phyloP scores from a whole-genome alignment of 2,797 vertebrate species.

The Spea hammondii region DNA sequence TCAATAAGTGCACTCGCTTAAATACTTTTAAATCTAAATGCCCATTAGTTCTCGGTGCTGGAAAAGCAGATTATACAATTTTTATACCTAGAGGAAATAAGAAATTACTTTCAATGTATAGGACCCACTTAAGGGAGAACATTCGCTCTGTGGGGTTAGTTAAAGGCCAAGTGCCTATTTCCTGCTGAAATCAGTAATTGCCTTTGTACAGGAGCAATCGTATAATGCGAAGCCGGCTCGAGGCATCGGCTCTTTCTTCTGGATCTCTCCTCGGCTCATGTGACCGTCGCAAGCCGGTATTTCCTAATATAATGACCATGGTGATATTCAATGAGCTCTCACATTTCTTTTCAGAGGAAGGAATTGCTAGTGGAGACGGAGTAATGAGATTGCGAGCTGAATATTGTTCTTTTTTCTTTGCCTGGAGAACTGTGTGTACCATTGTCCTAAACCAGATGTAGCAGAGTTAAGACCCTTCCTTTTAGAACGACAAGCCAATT shows the following conservation, averaged over 20 bases:
- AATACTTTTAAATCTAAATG: no score
- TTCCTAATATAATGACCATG: constrained; percentile 8
- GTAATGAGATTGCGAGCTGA: constrained; percentile 8
- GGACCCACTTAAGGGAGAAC: constrained; percentile 1
- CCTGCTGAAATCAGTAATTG: constrained; percentile 36
- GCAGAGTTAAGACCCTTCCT: no score
- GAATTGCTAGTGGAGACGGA: neutral
- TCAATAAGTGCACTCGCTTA: no score
- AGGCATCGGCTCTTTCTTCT: neutral
- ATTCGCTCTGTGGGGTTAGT: constrained; percentile 31
- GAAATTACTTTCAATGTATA: constrained; percentile 25
- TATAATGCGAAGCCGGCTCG: neutral
- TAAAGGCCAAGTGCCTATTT: constrained; percentile 29
- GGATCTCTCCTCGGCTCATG: no score
- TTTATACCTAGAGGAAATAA: neutral
- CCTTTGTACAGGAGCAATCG: neutral
- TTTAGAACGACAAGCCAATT: no score
- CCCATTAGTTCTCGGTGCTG: no score
- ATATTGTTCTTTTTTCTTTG: neutral
- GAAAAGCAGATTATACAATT: no score
- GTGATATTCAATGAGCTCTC: neutral
- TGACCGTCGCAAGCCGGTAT: neutral
- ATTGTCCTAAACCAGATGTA: no score
- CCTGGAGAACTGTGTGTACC: no score
- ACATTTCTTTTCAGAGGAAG: neutral